These are phyloP conservation scores for Rhea americana DNA, from an alignment of 2,113 vertebrate species.

Conservation along the genomic window DNA sequence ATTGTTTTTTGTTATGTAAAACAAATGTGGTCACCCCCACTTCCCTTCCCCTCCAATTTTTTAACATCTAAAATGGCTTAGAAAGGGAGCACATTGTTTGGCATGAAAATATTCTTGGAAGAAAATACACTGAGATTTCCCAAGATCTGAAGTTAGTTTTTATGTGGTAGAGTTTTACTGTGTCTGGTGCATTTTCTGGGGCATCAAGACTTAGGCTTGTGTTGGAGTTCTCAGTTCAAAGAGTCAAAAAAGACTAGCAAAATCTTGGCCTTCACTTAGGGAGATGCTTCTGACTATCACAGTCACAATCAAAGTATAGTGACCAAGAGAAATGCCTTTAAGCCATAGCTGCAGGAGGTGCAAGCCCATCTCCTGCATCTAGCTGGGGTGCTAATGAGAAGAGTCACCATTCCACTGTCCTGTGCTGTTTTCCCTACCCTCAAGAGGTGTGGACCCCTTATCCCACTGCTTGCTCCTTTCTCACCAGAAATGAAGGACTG, in stretches of 20 bases:
- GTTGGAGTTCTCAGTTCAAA: not conserved
- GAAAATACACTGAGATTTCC: not conserved
- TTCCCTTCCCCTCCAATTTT: not conserved
- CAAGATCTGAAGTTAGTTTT: not conserved
- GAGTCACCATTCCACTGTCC: accelerated
- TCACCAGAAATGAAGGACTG: not conserved
- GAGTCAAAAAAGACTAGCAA: not conserved
- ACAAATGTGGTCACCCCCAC: not conserved
- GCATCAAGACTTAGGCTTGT: not conserved
- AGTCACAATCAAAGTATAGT: not conserved
- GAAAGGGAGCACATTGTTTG: not conserved
- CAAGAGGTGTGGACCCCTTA: not conserved
- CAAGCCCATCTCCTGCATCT: not conserved
- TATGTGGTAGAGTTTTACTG: not conserved
- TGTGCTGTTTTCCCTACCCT: not conserved
- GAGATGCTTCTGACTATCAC: not conserved
- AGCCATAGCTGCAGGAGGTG: not conserved
- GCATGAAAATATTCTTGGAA: not conserved
- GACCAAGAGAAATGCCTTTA: not conserved
- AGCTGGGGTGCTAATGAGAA: accelerated
- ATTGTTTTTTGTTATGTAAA: not conserved
- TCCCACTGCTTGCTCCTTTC: not conserved
- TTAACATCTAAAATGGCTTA: not conserved
- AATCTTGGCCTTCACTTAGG: not conserved
- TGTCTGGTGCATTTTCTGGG: not conserved